Conservation (phyloP, 2,113 vertebrate genomes). For the Atherinomorus stipes region DNA sequence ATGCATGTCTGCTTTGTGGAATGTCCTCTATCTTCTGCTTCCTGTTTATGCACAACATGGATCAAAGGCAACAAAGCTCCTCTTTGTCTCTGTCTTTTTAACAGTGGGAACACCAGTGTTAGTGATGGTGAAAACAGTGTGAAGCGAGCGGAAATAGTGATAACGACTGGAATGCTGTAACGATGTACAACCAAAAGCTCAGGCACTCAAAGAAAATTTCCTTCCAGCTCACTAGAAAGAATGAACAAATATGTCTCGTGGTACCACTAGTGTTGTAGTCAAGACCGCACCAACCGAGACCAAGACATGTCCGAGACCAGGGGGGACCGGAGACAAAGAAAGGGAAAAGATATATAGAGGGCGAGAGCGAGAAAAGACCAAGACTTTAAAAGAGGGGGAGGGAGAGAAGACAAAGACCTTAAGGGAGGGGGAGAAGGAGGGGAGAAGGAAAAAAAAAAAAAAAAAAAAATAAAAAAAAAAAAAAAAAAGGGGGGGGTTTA, state of each 20-base stretch:
- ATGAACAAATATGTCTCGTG: slow-evolving; percentile 13
- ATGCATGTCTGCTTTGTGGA: slow-evolving; percentile 42
- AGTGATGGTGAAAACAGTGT: slow-evolving; percentile 8
- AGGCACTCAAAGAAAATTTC: slow-evolving; percentile 5
- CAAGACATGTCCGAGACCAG: too few relatives aligned
- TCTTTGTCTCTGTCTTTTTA: slow-evolving; percentile 4
- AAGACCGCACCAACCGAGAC: too few relatives aligned
- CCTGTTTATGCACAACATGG: slow-evolving; percentile 31
- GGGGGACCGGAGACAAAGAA: too few relatives aligned
- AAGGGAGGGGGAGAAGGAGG: too few relatives aligned
- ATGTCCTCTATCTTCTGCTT: slow-evolving; percentile 42
- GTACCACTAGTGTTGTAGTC: too few relatives aligned
- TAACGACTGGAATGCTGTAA: slow-evolving; percentile 8
- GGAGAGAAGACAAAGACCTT: too few relatives aligned
- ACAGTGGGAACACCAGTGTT: slow-evolving; percentile 9
- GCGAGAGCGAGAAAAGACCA: too few relatives aligned
- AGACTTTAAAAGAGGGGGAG: too few relatives aligned
- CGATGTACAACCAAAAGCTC: background rate
- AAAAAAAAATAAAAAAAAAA: too few relatives aligned
- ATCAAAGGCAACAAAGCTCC: slow-evolving; percentile 20
- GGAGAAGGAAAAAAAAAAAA: too few relatives aligned
- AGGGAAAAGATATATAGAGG: too few relatives aligned
- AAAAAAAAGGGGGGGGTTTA: too few relatives aligned
- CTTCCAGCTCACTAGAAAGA: slow-evolving; percentile 21
- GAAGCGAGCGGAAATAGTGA: slow-evolving; percentile 1